Evolutionary conservation across 2,797 vertebrate species (phyloP).

Genomic region (Thaleichthys pacificus): DNA sequence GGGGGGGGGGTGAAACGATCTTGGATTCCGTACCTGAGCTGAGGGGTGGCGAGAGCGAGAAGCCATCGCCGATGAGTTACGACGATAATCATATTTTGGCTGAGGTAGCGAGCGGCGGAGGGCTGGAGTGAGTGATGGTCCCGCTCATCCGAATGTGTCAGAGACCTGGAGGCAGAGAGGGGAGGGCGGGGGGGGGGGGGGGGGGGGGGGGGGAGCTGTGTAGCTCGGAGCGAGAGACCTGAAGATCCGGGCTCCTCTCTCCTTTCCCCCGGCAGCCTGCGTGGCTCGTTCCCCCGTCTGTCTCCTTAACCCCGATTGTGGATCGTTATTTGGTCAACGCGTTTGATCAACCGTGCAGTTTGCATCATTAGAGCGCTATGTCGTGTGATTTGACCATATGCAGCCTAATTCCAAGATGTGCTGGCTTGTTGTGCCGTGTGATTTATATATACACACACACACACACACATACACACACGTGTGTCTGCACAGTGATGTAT

Average conservation of each 20-base stretch:
- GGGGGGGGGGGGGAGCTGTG: too few relatives aligned
- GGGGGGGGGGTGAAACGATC: constrained; percentile 50
- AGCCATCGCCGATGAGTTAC: neutral
- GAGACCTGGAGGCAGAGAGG: constrained; percentile 43
- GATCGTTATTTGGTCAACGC: neutral
- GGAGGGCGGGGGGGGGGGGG: too few relatives aligned
- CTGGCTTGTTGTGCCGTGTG: neutral
- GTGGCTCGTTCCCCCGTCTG: constrained; percentile 17
- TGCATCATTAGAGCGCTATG: neutral
- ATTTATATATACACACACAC: neutral
- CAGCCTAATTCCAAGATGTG: neutral
- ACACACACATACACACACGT: neutral
- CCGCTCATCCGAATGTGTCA: constrained; percentile 44
- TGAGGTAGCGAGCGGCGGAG: neutral
- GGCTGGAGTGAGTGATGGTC: neutral
- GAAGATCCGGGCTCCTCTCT: constrained; percentile 26
- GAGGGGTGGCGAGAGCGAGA: neutral
- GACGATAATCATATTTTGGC: neutral
- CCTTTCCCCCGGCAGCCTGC: constrained; percentile 19
- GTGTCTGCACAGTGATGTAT: constrained; percentile 8
- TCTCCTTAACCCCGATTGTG: neutral
- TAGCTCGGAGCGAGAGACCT: neutral
- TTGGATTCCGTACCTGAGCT: neutral
- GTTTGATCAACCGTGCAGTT: too few relatives aligned
- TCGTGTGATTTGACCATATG: neutral